phyloP scores from a whole-genome alignment of 1,140 invertebrate genomes.

The Lasioglossum baleicum region DNA sequence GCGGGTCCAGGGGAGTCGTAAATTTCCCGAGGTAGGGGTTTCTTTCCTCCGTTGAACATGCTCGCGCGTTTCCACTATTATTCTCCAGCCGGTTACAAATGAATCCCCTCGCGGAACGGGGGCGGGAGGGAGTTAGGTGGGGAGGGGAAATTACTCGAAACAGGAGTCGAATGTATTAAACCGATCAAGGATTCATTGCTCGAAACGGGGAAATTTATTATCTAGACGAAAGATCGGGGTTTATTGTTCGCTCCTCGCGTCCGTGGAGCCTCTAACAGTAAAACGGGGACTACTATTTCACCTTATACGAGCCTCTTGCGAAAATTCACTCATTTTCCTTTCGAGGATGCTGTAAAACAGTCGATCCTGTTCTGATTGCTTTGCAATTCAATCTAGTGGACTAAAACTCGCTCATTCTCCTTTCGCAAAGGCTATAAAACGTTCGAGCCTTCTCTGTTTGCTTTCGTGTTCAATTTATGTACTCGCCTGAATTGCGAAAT shows the following conservation, averaged over 20 bases:
- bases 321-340: too few relatives aligned
- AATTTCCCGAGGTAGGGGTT: background rate
- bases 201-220: background rate
- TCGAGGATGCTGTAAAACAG: background rate
- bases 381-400: too few relatives aligned
- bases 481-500: too few relatives aligned
- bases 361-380: background rate
- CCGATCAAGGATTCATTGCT: background rate
- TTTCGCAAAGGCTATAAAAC: too few relatives aligned
- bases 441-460: too few relatives aligned
- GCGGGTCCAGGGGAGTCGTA: constrained; percentile 1
- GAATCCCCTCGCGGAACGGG: constrained; percentile 7
- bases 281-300: background rate
- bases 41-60: background rate
- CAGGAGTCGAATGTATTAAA: background rate
- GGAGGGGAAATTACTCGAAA: background rate
- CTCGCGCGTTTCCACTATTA: constrained; percentile 23
- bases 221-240: background rate
- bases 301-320: background rate
- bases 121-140: background rate
- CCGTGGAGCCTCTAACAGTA: background rate
- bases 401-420: too few relatives aligned
- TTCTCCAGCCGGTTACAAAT: constrained; percentile 11
- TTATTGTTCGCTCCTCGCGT: background rate
- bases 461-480: too few relatives aligned